Evolutionary conservation across 1,140 invertebrate genomes (phyloP), one percentile per base, ranked within the genome.

Genomic region (Drosophila virilis): DNA sequence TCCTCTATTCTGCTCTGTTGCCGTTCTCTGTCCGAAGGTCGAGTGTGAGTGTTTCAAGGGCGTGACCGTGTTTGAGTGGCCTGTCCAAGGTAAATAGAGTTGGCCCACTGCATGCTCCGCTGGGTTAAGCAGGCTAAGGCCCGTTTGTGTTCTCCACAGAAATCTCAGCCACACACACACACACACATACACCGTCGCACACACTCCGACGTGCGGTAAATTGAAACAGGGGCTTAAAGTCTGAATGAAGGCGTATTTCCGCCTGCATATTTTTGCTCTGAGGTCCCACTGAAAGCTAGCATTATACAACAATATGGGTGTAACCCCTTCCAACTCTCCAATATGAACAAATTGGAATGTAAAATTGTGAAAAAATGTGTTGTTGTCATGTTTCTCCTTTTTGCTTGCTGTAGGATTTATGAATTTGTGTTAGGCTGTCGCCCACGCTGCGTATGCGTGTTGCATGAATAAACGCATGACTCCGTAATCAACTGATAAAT

Each of bases 51-150:
- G 55, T 57, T 86, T 79, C 83, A 86, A 86, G 83, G 83, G 74
- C 83, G 67, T 71, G 58, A 40, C 46, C 67, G 71, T 86, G 76
- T 82, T 82, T 88, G 78, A 86, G 83, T 88, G 79, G 68, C 67
- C 60, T 37, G 38, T 48, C 51, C 70, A 57, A 74, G 52, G 52
- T 68, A 74, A 74, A 70, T 59, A 59, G 62, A 55, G 68, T 55
- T 42, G 43, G n/a, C 38, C 15, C 32, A 57, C 35, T 74, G 65
- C 28, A 58, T 48, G 62, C 64, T 40, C 40, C n/a, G 35, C 62
- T 58, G 59, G 64, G 61, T 77, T 77, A 70, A 80, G 71, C 62
- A 78, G 65, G 74, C 81, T 54, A 57, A 77, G 70, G 70, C 70
- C 42, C 45, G 54, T 42, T 55, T 59, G 60, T 52, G n/a, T 66